Base-by-base conservation (phyloP, 2,797 vertebrate genomes). In the Fistularia commersonii region DNA sequence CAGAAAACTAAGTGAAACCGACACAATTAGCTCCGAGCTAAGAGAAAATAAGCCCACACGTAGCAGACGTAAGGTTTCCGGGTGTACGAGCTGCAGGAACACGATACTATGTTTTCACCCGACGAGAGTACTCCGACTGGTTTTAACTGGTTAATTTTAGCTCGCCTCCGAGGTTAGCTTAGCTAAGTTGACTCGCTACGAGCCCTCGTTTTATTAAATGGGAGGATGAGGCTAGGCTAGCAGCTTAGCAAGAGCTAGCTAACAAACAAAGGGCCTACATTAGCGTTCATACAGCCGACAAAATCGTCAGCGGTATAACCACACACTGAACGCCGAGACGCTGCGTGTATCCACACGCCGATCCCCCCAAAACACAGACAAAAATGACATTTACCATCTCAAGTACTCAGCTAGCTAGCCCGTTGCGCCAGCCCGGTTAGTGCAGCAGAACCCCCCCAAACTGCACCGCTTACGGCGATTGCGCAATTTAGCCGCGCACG, bases 361-460 rank as follows among this genome's bases (percentile, higher is more conserved):
- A 15, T 14, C 0, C 36, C 6, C 44, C 3, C 12, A 36, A 60
- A 51, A 1, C 1, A 1, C 1, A 51, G 3, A 40, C 14, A 23
- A 59, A 36, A 54, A 36, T 41, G 6, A 45, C 57, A 75, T 47
- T 83, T 86, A 86, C 86, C 85, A 85, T 89, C 76, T 85, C 81
- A 76, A 74, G 74, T 54, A 73, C 42, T 85, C 64, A 82, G 79
- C 78, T 82, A 85, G 84, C 82, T 80, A 73, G 80, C 69, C 74
- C 67, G 79, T 78, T 71, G 52, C 69, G 77, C 81, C 84, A 82
- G 80, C 80, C 66, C 74, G 66, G 66, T 74, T 81, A 72, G 64
- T 79, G 68, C 61, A 74, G 74, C 69, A 71, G 47, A 70, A 74
- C 39, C 77, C 42, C 72, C 8, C 12, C 73, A 72, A 56, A 82